These are phyloP conservation scores for Poecilus cupreus DNA, from an alignment of 2,888 invertebrate species.

Conservation along the genomic window DNA sequence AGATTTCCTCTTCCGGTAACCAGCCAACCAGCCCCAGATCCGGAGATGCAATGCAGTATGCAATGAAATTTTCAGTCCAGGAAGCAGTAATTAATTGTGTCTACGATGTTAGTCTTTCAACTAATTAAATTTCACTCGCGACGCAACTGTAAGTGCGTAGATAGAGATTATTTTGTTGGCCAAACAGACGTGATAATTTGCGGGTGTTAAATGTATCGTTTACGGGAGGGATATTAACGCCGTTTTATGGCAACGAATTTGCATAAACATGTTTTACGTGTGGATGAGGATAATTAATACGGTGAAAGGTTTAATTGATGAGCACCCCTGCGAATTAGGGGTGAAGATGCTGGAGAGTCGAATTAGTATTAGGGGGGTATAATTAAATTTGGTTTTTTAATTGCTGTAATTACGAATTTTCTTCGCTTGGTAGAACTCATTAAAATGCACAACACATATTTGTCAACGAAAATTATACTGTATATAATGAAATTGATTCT, in stretches of 20 bases:
- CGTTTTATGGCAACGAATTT: constrained; percentile 23
- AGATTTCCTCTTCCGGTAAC: background rate
- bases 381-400: constrained; percentile 31
- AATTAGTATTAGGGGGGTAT: background rate
- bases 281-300: constrained; percentile 38
- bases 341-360: background rate
- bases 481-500: too few relatives aligned
- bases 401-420: background rate
- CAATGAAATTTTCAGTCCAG: background rate
- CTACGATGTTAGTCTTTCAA: background rate
- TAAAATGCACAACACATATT: too few relatives aligned
- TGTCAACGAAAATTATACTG: too few relatives aligned
- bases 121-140: background rate
- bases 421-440: too few relatives aligned
- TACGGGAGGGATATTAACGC: constrained; percentile 13
- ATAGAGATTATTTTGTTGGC: background rate
- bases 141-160: background rate
- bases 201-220: constrained; percentile 24
- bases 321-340: background rate
- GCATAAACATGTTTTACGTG: constrained; percentile 32
- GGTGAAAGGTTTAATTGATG: constrained; percentile 33
- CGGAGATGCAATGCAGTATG: background rate
- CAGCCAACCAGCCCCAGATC: background rate
- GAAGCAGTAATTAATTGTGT: constrained; percentile 11
- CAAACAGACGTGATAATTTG: constrained; percentile 1